Percentiles rank a stretch among this genome's conserved stretches.
These are phyloP conservation scores for Pseudomugil gertrudae DNA, from an alignment of 2,797 vertebrate species.

Conservation along the genomic window DNA sequence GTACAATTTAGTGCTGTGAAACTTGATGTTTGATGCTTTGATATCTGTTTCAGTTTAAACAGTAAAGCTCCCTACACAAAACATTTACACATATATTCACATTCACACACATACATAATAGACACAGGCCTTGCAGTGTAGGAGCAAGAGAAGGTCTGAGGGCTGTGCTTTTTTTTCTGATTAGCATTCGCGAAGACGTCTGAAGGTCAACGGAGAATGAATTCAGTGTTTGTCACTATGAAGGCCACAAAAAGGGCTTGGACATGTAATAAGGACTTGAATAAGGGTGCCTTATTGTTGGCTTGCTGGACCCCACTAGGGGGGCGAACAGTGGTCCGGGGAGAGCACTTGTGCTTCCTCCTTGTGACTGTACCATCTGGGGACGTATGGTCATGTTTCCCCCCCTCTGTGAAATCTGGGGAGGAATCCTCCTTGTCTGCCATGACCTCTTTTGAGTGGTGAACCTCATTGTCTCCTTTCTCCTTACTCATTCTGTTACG, in stretches of 20 bases:
- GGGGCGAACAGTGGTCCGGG: constrained; percentile 90
- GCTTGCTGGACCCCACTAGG: constrained; percentile 97
- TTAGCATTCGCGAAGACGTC: constrained; percentile 57
- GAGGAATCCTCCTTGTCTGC: constrained; percentile 89
- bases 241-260: constrained; percentile 80
- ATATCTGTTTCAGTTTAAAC: constrained; percentile 74
- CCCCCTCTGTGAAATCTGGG: constrained; percentile 87
- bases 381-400: constrained; percentile 89
- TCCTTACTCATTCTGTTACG: constrained; percentile 84
- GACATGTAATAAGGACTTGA: constrained; percentile 63
- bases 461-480: constrained; percentile 87
- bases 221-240: constrained; percentile 83
- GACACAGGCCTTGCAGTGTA: constrained; percentile 83
- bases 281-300: constrained; percentile 80
- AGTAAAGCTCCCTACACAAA: constrained; percentile 78
- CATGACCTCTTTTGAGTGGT: constrained; percentile 83
- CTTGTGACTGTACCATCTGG: constrained; percentile 84
- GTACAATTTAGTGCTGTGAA: constrained; percentile 53
- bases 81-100: constrained; percentile 77
- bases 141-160: constrained; percentile 79
- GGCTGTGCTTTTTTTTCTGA: constrained; percentile 62
- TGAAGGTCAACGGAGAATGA: constrained; percentile 87
- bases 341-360: constrained; percentile 94
- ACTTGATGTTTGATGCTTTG: constrained; percentile 73
- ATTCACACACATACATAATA: constrained; percentile 76